Evolutionary conservation across 2,888 invertebrate species (phyloP), one percentile per base, ranked within the genome.

Genomic region (Drosophila imparisetae): DNA sequence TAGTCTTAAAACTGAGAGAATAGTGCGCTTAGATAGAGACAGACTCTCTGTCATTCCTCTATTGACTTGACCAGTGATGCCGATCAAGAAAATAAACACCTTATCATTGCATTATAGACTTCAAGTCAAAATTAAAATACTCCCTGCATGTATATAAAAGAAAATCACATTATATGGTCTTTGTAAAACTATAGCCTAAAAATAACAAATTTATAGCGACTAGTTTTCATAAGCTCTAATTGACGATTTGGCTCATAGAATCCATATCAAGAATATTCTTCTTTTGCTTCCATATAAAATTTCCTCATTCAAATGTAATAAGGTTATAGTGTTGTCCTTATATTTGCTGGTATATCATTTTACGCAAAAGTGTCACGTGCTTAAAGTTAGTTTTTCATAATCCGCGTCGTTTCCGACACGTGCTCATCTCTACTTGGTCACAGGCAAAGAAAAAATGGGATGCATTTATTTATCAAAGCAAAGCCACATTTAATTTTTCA

Each of bases 401-500:
- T 45, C 21, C 15, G 15, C 15, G 15, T 45, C 29, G 18, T 15
- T 27, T 32, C n/a, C 6, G 24, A 32, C 29, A 42, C 50, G 29
- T 34, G n/a, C 13, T 24, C 40, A 66, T 18, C 66, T 21, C 45
- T 21, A 32, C 2, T 27, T 11, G 13, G 8, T 4, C 36, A 30
- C 63, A 54, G 38, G 59, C 59, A 79, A 64, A 66, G 63, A 57
- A 38, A 57, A 66, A 67, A 62, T 55, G 29, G 45, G 54, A 13
- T 72, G 45, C 63, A 48, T 61, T 54, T 72, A 49, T 48, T 30
- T 61, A 32, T 48, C 21, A 15, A 29, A 29, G 48, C 42, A 73
- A 48, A 55, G 55, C 36, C 75, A 57, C 67, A 72, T 59, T 74
- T 65, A 52, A 40, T 66, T 75, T 74, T 52, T 57, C 55, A 61